These are phyloP conservation scores for Drosophila tripunctata DNA, from an alignment of 2,888 invertebrate species.

Conservation along the genomic window DNA sequence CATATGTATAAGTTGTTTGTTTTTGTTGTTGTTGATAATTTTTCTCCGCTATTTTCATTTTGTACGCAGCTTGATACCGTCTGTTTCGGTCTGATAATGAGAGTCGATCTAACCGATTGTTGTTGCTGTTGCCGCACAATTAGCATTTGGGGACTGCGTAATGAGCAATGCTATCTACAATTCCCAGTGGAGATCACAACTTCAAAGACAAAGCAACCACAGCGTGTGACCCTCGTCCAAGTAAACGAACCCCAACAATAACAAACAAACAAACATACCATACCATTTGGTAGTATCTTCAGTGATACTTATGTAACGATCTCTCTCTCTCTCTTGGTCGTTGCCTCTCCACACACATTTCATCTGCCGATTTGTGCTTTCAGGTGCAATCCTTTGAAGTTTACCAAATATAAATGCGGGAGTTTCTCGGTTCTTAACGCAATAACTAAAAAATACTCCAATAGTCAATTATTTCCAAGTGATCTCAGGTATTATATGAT, in stretches of 20 bases:
- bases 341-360: slow-evolving; percentile 7
- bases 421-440: not conserved
- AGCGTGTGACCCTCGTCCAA: slow-evolving; percentile 61
- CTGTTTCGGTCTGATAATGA: slow-evolving; percentile 70
- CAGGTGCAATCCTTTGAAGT: slow-evolving; percentile 61
- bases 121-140: slow-evolving; percentile 57
- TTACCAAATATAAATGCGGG: slow-evolving; percentile 40
- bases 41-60: slow-evolving; percentile 72
- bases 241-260: slow-evolving; percentile 36
- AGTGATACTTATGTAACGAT: slow-evolving; percentile 55
- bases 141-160: slow-evolving; percentile 58
- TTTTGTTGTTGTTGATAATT: slow-evolving; percentile 70
- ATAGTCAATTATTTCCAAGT: not conserved
- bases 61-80: slow-evolving; percentile 61
- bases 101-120: slow-evolving; percentile 58
- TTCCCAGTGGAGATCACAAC: slow-evolving; percentile 60
- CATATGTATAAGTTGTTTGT: slow-evolving; percentile 34
- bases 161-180: slow-evolving; percentile 60
- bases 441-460: not conserved
- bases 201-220: slow-evolving; percentile 63
- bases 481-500: not conserved
- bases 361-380: slow-evolving; percentile 35
- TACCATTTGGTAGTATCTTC: slow-evolving; percentile 23
- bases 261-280: slow-evolving; percentile 48
- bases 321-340: not conserved